Evolutionary conservation across 1,140 invertebrate genomes (phyloP).

Genomic region (Hyposmocoma kahamanoa): DNA sequence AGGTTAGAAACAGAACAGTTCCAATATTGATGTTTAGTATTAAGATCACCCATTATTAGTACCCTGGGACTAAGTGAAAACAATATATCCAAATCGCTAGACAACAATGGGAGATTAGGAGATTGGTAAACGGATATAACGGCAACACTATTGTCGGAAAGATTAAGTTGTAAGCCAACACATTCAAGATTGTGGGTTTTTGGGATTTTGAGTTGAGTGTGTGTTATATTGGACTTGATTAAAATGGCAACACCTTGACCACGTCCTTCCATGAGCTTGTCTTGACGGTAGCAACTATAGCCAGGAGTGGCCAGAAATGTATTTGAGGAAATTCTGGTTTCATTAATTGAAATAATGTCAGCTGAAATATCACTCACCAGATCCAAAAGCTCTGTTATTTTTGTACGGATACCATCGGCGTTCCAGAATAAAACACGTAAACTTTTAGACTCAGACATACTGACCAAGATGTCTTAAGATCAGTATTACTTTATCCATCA

Average conservation of each 20-base stretch:
- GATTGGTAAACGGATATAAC: not conserved
- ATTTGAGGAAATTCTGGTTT: not conserved
- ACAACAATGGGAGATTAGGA: not conserved
- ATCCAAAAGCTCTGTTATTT: not conserved
- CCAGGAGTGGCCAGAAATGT: not conserved
- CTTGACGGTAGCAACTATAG: not conserved
- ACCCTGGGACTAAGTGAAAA: not conserved
- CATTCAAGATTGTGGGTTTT: not conserved
- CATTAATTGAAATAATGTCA: not conserved
- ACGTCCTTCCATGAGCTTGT: not conserved
- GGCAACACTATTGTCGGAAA: not conserved
- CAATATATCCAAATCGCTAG: not conserved
- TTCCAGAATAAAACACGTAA: slow-evolving; percentile 1
- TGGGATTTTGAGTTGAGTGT: not conserved
- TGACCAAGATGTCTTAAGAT: not conserved
- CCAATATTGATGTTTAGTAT: no score
- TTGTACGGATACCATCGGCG: slow-evolving; percentile 1
- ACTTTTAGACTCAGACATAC: not conserved
- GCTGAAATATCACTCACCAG: not conserved
- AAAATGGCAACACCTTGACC: not conserved
- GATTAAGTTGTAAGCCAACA: not conserved
- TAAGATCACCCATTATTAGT: no score
- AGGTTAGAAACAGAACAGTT: no score
- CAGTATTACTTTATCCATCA: slow-evolving; percentile 3
- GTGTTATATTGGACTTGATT: not conserved